Conservation (phyloP, 2,888 invertebrate genomes). For the Gerris lacustris region DNA sequence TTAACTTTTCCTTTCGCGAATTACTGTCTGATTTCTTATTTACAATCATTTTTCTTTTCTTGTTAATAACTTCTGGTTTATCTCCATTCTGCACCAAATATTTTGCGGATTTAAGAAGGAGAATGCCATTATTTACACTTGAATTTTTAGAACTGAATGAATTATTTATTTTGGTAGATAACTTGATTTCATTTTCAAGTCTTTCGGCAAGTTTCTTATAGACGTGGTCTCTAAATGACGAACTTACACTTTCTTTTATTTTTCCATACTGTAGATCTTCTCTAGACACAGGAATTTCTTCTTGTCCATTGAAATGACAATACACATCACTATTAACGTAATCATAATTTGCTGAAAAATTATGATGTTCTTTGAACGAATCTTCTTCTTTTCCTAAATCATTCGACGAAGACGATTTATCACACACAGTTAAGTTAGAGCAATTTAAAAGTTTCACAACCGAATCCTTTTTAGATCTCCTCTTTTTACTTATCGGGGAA, state of each 20-base stretch:
- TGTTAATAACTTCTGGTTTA: neutral
- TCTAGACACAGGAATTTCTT: neutral
- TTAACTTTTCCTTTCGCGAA: neutral
- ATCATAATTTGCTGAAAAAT: neutral
- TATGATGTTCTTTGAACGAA: neutral
- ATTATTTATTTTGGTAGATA: neutral
- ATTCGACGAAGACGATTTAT: neutral
- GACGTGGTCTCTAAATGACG: neutral
- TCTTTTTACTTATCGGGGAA: neutral
- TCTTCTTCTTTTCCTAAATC: neutral
- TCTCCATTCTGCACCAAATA: neutral
- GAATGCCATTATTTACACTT: neutral
- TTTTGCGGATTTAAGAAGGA: neutral
- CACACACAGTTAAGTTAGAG: no score
- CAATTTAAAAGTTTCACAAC: neutral
- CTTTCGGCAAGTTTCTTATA: neutral
- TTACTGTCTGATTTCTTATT: neutral
- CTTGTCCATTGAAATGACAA: neutral
- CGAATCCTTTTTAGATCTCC: neutral
- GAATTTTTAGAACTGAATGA: neutral
- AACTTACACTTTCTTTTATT: neutral
- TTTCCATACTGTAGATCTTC: neutral
- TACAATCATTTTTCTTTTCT: neutral
- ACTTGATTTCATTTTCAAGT: neutral
- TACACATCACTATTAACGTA: no score